Evolutionary conservation across 2,888 invertebrate species (phyloP), one percentile per base, ranked within the genome.

Genomic region (Lepidochrysops patricia): DNA sequence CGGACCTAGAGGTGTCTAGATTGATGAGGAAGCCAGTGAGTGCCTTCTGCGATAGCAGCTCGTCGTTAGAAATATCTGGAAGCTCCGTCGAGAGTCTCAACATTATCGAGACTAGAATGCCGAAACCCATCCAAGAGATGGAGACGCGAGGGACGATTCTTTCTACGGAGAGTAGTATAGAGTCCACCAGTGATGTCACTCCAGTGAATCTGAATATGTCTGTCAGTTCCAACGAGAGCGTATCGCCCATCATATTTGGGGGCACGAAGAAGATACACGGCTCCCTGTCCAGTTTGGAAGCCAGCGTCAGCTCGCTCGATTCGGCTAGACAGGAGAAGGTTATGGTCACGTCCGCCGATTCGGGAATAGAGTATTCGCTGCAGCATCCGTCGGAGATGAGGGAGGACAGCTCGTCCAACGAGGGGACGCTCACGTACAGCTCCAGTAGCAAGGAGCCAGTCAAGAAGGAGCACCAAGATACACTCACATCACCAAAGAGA

Each of bases 31-130:
- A 82, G 60, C 71, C 74, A 4, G 77, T 79, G 4, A 86, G 85
- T 67, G 82, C 84, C 2, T 86, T 84, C 64, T 80, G 83, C 61
- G 89, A 89, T 58, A 89, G 88, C 62, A 87, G 80, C 65, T 88
- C 89, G 2, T 88, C 88, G 13, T 66, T 90, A 27, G 89, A 90
- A 65, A 82, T 90, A 59, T 90, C 90, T 9, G 87, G 87, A 2
- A 89, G 89, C 62, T 90, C 90, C 0, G 82, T 90, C 67, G 90
- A 90, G 50, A 90, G 89, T 66, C 69, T 90, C 1, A 89, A 87
- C 58, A 78, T 59, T 12, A 19, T 79, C 3, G 68, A 67, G 6
- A 70, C 69, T 32, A 54, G 29, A 54, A 19, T 32, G 35, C 63
- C 68, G 1, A 66, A 63, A 60, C 76, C 77, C 0, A 68, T 76